phyloP scores from a whole-genome alignment of 2,888 invertebrate genomes.

The Colletes collaris region DNA sequence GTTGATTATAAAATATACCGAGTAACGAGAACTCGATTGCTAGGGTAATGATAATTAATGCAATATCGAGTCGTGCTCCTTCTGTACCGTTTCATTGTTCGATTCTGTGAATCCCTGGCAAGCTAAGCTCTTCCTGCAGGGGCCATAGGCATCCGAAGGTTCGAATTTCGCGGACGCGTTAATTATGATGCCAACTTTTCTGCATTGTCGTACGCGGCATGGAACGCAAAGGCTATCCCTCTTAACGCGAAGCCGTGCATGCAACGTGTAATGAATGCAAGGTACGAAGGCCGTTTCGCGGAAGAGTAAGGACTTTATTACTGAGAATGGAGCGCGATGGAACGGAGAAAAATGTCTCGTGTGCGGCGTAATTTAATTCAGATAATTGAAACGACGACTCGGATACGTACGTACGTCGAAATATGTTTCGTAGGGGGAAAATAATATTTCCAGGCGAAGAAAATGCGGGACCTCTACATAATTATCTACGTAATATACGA shows the following conservation, averaged over 20 bases:
- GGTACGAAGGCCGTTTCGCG: constrained; percentile 23
- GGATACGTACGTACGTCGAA: constrained; percentile 1
- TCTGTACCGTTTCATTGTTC: constrained; percentile 55
- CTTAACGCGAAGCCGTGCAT: constrained; percentile 9
- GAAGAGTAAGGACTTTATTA: constrained; percentile 49
- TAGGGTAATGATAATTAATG: constrained; percentile 51
- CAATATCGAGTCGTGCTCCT: constrained; percentile 20
- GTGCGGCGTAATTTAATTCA: constrained; percentile 31
- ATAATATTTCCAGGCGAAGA: too few relatives aligned
- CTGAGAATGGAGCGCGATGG: constrained; percentile 22
- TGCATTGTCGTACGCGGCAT: constrained; percentile 17
- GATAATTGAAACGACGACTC: constrained; percentile 17
- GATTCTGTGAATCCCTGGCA: constrained; percentile 61
- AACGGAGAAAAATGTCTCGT: constrained; percentile 25
- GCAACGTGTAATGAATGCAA: constrained; percentile 22
- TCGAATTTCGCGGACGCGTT: constrained; percentile 73
- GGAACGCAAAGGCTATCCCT: constrained; percentile 21
- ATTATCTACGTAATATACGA: too few relatives aligned
- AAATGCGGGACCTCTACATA: too few relatives aligned
- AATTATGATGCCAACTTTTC: constrained; percentile 25
- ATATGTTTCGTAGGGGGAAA: neutral
- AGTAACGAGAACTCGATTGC: too few relatives aligned
- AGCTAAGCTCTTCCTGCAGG: neutral
- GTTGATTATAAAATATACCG: constrained; percentile 26
- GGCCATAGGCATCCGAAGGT: constrained; percentile 39